Evolutionary conservation across 2,888 invertebrate species (phyloP).

Genomic region (Smittia sp.): DNA sequence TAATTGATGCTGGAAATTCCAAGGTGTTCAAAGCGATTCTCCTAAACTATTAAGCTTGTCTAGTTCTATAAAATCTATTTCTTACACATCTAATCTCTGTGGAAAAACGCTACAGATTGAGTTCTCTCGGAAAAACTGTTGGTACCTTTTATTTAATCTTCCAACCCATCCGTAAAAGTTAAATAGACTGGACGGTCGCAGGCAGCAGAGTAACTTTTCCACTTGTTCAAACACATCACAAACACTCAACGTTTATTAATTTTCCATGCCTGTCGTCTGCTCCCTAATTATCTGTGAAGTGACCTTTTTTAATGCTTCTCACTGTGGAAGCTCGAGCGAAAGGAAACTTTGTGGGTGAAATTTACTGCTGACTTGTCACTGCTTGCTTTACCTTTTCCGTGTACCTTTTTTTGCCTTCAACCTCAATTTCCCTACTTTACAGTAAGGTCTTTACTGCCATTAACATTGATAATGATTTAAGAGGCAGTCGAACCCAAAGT

Average conservation of each 20-base stretch:
- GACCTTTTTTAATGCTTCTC: slow-evolving; percentile 39
- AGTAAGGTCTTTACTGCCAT: too few species aligned
- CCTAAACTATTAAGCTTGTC: too few species aligned
- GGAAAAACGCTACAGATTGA: background rate
- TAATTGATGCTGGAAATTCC: too few species aligned
- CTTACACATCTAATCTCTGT: background rate
- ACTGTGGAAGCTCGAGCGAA: background rate
- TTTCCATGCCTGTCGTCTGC: slow-evolving; percentile 29
- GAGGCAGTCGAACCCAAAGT: background rate
- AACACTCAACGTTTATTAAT: slow-evolving; percentile 40
- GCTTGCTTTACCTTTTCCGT: background rate
- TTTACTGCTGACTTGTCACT: slow-evolving; percentile 15
- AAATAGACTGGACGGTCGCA: background rate
- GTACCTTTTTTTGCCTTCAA: slow-evolving; percentile 18
- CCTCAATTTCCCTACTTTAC: slow-evolving; percentile 28
- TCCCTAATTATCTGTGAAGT: slow-evolving; percentile 41
- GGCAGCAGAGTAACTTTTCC: slow-evolving; percentile 24
- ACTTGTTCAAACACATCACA: slow-evolving; percentile 40
- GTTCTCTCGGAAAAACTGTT: slow-evolving; percentile 4
- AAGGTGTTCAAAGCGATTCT: too few species aligned
- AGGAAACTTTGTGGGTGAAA: slow-evolving; percentile 5
- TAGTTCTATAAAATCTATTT: too few species aligned
- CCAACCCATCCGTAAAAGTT: slow-evolving; percentile 29
- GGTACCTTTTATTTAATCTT: slow-evolving; percentile 37
- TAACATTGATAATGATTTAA: slow-evolving; percentile 17